A percentile compares a stretch with the other conserved stretches of the same genome.
Conservation (phyloP, 2,888 invertebrate species). For the Drosophila nr. medialis region DNA sequence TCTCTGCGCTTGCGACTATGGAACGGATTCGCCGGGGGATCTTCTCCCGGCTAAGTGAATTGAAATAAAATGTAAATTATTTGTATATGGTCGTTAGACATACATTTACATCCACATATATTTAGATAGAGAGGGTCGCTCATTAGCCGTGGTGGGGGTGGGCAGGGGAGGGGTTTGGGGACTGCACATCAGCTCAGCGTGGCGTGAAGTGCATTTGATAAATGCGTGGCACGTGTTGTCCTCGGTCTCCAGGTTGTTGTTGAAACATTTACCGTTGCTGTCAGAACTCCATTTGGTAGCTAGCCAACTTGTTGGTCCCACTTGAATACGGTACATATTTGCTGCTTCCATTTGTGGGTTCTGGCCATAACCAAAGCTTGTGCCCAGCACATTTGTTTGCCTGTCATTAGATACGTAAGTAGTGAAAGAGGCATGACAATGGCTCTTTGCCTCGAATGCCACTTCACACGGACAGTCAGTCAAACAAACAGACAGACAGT, state of each 20-base stretch:
- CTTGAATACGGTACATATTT: constrained; percentile 37
- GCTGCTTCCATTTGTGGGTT: constrained; percentile 10
- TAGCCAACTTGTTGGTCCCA: constrained; percentile 33
- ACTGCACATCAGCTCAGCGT: constrained; percentile 43
- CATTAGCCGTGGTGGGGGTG: constrained; percentile 32
- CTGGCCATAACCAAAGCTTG: constrained; percentile 35
- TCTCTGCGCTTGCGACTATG: constrained; percentile 17
- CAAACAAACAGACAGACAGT: constrained; percentile 10
- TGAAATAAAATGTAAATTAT: constrained; percentile 57
- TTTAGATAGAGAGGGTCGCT: constrained; percentile 37
- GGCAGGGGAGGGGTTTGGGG: too few species aligned
- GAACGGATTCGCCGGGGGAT: constrained; percentile 10
- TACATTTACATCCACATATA: constrained; percentile 20
- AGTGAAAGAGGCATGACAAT: constrained; percentile 42
- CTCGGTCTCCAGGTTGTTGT: constrained; percentile 14
- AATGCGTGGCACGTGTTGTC: constrained; percentile 58
- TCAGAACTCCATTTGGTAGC: constrained; percentile 41
- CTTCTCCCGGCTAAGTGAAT: constrained; percentile 25
- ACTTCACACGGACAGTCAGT: constrained; percentile 34
- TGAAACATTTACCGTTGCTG: constrained; percentile 41
- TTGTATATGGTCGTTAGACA: constrained; percentile 31
- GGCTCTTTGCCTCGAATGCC: constrained; percentile 41
- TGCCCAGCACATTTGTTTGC: constrained; percentile 23
- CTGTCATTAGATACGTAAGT: constrained; percentile 23
- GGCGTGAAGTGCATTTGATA: constrained; percentile 65